Base-by-base conservation (phyloP, 2,797 vertebrate species). In the Chaenodraco wilsoni region DNA sequence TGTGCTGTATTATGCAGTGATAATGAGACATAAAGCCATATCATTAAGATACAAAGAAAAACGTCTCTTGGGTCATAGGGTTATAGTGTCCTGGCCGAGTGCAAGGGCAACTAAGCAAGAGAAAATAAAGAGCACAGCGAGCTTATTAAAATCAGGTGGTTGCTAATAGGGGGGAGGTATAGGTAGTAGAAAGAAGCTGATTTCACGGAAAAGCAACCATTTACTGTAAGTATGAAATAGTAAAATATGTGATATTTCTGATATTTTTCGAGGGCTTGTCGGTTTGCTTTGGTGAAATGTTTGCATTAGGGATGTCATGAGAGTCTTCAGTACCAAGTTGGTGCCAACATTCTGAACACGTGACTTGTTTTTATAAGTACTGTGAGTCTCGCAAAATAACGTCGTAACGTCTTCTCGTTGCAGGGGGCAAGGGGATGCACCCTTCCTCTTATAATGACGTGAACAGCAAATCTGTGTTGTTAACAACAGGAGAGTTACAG, bases 11-110 rank as follows among this genome's bases (percentile, higher is more conserved):
- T 82, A 75, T 68, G 73, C 81, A 27, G 27, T 27, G 27, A 27
- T 83, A 86, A 84, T 88, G 79, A 84, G 62, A 84, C 73, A 77
- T 85, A 72, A 76, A 65, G 52, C 46, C 66, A 79, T 48, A 84
- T 92, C 86, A 89, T 93, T 91, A 92, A 72, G 74, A 74, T 69
- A 69, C 23, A 84, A 82, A 81, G 58, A 81, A 67, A 79, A 76
- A 80, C 75, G 79, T 83, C 72, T 85, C 75, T 59, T 4, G 65
- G 59, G 88, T 90, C 84, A 86, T 64, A 81, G 87, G 88, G 70
- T 73, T 81, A 88, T 75, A 85, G 84, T 83, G 74, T 81, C 75
- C 61, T 8, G 63, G 84, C 54, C 88, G 76, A 79, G 48, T 40
- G 72, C 60, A 74, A 61, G 33, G 74, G 74, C 84, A 92, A 93